Evolutionary conservation across 2,113 vertebrate genomes (phyloP), one percentile per base, ranked within the genome.

Genomic region (Nicator chloris): DNA sequence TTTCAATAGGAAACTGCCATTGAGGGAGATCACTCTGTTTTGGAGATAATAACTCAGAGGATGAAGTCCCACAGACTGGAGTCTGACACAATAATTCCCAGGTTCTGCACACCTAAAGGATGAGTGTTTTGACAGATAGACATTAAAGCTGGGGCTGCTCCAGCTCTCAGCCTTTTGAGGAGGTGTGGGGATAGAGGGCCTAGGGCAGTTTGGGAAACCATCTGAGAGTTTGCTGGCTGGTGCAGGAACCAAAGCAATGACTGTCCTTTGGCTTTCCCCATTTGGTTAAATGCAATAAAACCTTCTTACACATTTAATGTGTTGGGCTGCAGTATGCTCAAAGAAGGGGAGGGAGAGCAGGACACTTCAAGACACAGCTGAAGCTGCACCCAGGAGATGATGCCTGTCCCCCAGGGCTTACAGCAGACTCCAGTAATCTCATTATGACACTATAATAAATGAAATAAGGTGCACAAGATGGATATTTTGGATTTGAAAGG

Each of bases 1-100:
- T 91, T 90, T 49, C 81, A 90, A 76, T 12, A 56, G 72, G 28
- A 90, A 15, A 8, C 49, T 66, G 77, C 39, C 91, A 87, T 69
- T 79, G 68, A 45, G 86, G 79, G 79, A 83, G 82, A 92, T 16
- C 84, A 82, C 65, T n/a, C 33, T 18, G 28, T 35, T 81, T 56
- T 87, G 73, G 49, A 93, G 81, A 87, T 79, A 71, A 88, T 50
- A 92, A 95, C 78, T 87, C 53, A 40, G 49, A 60, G 28, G 83
- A 86, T 65, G 65, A 72, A 85, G 91, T 85, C 71, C 57, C 61
- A 64, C 37, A 44, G 44, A 37, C 56, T 3, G 20, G 18, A 84
- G 69, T 10, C 35, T 51, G 68, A 56, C 3, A 9, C 1, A 5
- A 24, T 61, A 40, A 1, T 26, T 51, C 81, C 49, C 72, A 69